Conservation (phyloP, 2,888 invertebrate species). For the Scrobipalpa costella region DNA sequence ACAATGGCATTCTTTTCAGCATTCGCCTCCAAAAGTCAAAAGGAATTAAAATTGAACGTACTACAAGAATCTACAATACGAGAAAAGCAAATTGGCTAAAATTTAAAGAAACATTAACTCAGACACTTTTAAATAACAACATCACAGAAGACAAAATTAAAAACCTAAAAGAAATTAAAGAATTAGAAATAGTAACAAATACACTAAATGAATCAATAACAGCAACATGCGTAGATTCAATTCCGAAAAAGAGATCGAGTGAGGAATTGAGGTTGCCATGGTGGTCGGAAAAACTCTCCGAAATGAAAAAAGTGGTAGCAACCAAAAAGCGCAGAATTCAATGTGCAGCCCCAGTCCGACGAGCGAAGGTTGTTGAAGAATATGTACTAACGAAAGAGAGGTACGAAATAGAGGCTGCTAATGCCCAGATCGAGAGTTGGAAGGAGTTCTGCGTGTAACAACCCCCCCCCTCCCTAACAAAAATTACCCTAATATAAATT, state of each 20-base stretch:
- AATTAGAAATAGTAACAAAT: too few relatives aligned
- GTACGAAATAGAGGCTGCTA: slow-evolving; percentile 9
- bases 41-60: not conserved
- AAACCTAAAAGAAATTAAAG: not conserved
- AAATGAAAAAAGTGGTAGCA: slow-evolving; percentile 7
- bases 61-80: slow-evolving; percentile 9
- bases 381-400: slow-evolving; percentile 28
- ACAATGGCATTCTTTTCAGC: slow-evolving; percentile 6
- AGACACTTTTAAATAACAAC: too few relatives aligned
- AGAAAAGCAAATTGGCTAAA: slow-evolving; percentile 12
- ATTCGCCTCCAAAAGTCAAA: not conserved
- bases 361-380: slow-evolving; percentile 15
- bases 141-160: not conserved
- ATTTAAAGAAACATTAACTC: slow-evolving; percentile 13
- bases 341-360: slow-evolving; percentile 27
- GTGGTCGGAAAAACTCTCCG: slow-evolving; percentile 19
- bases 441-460: slow-evolving; percentile 30
- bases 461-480: too few relatives aligned
- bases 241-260: not conserved
- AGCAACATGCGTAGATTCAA: not conserved
- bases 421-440: slow-evolving; percentile 27
- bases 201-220: too few relatives aligned
- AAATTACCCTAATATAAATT: too few relatives aligned
- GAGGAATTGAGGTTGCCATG: slow-evolving; percentile 8
- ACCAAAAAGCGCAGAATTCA: slow-evolving; percentile 16